Conservation (phyloP, 2,797 vertebrate genomes). For the Acrocephalus scirpaceus region DNA sequence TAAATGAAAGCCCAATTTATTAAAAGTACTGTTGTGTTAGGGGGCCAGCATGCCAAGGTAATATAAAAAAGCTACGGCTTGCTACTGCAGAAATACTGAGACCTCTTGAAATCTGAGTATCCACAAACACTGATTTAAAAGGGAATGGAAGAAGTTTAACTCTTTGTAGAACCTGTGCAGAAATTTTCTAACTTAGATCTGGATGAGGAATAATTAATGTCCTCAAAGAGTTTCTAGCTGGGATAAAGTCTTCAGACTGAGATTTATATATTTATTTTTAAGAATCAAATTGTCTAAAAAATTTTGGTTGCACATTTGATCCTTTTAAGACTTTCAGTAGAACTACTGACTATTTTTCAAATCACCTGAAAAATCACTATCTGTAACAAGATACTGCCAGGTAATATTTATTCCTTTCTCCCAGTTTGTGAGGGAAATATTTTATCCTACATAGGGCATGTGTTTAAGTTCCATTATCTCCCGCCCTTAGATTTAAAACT, state of each 20-base stretch:
- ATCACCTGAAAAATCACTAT: background rate
- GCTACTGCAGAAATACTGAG: slow-evolving; percentile 1
- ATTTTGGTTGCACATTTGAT: background rate
- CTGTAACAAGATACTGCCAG: background rate
- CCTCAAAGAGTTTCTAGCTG: background rate
- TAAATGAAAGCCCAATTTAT: slow-evolving; percentile 16
- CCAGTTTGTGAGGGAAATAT: background rate
- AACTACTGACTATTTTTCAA: background rate
- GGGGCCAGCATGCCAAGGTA: background rate
- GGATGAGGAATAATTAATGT: background rate
- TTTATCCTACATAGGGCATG: background rate
- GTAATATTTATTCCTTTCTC: background rate
- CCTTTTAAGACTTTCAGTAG: background rate
- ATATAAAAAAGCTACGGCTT: slow-evolving; percentile 10
- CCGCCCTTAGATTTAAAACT: background rate
- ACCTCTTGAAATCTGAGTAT: slow-evolving; percentile 43
- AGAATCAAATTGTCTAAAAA: background rate
- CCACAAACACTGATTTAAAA: background rate
- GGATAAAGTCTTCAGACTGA: background rate
- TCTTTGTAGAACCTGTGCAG: background rate
- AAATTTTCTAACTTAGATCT: background rate
- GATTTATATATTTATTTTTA: background rate
- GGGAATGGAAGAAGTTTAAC: background rate
- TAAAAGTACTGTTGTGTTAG: slow-evolving; percentile 2
- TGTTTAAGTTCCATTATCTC: background rate